Evolutionary conservation across 1,140 invertebrate species (phyloP), one percentile per base, ranked within the genome.

Genomic region (Tyrophagus putrescentiae): DNA sequence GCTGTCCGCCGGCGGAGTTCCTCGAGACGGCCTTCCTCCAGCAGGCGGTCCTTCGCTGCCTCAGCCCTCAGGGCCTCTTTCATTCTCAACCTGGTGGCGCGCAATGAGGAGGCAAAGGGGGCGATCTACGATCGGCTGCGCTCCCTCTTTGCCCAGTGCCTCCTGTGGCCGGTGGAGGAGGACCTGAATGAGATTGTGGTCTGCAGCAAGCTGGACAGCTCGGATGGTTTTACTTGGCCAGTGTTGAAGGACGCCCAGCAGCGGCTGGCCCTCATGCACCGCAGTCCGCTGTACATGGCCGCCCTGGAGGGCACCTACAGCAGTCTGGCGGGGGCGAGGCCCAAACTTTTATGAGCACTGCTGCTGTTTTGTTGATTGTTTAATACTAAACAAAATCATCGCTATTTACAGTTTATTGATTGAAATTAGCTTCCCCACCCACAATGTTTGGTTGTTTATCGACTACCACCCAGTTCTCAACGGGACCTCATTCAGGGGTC

Each of bases 1-100:
- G 85, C 69, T 92, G 87, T 74, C 91, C 91, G 4, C 89, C 90
- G 0, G 73, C 76, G 65, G 75, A 80, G 65, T 96, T 95, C 76
- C 67, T 96, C 0, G 77, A 83, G 48, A 64, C 72, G 7, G 67
- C 77, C 4, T 75, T 84, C 45, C 70, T 94, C 3, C 65, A 76
- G 21, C 73, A 75, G 64, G n/a, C n/a, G n/a, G 79, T 88, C 4
- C 74, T 73, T 44, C 66, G 73, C 50, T 77, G 79, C 60, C 73
- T 87, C 21, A 70, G 67, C 4, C 68, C 78, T 11, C n/a, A 58
- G 63, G 84, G 81, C 78, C 70, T 66, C 45, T 58, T n/a, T 65
- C 60, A 48, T 64, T 23, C 58, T 60, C 13, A 58, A 64, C 60
- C 27, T 64, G 32, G 61, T 58, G 5, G 36, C 61, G 18, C 23